A percentile compares a stretch with the other conserved stretches of the same genome.
These are phyloP conservation scores for Propsilocerus akamusi DNA, from an alignment of 1,140 invertebrate species.

Conservation along the genomic window DNA sequence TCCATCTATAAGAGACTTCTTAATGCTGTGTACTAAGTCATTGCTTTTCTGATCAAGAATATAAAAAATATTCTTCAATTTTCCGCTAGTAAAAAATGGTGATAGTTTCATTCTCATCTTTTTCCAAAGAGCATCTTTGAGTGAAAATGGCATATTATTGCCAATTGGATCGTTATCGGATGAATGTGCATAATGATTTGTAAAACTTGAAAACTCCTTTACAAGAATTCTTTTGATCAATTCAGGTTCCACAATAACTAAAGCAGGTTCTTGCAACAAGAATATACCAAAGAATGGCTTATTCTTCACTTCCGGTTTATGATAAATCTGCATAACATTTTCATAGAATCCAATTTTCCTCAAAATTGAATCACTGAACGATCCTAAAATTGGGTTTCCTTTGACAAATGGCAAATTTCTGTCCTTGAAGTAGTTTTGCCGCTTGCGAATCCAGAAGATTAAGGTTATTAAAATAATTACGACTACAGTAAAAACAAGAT, in stretches of 20 bases:
- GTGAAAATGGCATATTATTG: conserved; percentile 16
- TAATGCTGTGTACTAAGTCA: conserved; percentile 10
- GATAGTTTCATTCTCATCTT: conserved; percentile 28
- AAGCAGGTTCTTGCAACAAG: conserved; percentile 19
- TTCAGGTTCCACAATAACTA: conserved; percentile 29
- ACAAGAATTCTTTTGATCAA: conserved; percentile 25
- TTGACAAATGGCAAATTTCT: neutral
- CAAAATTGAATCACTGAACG: neutral
- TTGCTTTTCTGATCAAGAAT: conserved; percentile 24
- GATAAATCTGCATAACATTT: neutral
- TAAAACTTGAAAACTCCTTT: conserved; percentile 21
- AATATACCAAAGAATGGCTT: conserved; percentile 18
- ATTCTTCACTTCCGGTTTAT: neutral
- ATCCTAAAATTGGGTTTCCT: neutral
- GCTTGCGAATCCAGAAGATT: neutral
- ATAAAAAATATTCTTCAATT: conserved; percentile 33
- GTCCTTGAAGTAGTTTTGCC: neutral
- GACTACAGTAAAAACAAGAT: too few relatives aligned
- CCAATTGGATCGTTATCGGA: conserved; percentile 9
- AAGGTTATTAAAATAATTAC: too few relatives aligned
- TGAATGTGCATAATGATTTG: conserved; percentile 3
- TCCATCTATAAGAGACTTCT: conserved; percentile 3
- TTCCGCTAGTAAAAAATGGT: conserved; percentile 30
- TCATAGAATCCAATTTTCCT: neutral
- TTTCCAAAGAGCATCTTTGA: conserved; percentile 27